Evolutionary conservation across 2,888 invertebrate genomes (phyloP).

Genomic region (Philereme vetulata): DNA sequence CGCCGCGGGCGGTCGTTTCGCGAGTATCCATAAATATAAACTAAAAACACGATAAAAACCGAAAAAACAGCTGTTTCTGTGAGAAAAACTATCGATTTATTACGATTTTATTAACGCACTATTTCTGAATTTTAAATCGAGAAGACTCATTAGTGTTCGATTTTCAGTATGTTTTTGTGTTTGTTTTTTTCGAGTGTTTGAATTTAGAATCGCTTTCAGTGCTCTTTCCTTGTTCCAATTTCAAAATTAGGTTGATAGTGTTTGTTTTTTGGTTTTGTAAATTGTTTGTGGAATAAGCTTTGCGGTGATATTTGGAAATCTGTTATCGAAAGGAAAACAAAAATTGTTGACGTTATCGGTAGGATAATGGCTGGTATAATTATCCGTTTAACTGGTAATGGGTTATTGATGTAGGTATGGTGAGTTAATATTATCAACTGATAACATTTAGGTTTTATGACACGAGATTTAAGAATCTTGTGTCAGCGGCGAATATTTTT

Average conservation of each 20-base stretch:
- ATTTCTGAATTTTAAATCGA: constrained; percentile 10
- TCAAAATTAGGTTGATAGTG: constrained; percentile 11
- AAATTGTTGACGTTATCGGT: background rate
- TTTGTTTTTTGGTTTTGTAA: constrained; percentile 11
- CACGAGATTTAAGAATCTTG: too few relatives aligned
- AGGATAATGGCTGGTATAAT: too few relatives aligned
- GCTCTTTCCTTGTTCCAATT: constrained; percentile 12
- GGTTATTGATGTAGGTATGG: background rate
- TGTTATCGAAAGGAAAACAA: constrained; percentile 9
- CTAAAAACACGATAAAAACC: constrained; percentile 30
- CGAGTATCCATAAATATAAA: constrained; percentile 21
- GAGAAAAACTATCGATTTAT: constrained; percentile 9
- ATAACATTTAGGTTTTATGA: too few relatives aligned
- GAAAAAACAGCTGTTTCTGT: constrained; percentile 8
- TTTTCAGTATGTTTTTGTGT: constrained; percentile 1
- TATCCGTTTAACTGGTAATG: constrained; percentile 3
- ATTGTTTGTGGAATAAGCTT: constrained; percentile 2
- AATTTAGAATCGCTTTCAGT: constrained; percentile 17
- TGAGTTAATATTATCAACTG: background rate
- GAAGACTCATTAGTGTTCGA: constrained; percentile 3
- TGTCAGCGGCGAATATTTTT: too few relatives aligned
- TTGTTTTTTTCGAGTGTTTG: constrained; percentile 10
- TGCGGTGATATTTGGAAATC: constrained; percentile 16
- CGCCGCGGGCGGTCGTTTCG: constrained; percentile 51
- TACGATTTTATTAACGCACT: constrained; percentile 1